Conservation (phyloP, 1,140 invertebrate genomes). For the Euwallacea similis region DNA sequence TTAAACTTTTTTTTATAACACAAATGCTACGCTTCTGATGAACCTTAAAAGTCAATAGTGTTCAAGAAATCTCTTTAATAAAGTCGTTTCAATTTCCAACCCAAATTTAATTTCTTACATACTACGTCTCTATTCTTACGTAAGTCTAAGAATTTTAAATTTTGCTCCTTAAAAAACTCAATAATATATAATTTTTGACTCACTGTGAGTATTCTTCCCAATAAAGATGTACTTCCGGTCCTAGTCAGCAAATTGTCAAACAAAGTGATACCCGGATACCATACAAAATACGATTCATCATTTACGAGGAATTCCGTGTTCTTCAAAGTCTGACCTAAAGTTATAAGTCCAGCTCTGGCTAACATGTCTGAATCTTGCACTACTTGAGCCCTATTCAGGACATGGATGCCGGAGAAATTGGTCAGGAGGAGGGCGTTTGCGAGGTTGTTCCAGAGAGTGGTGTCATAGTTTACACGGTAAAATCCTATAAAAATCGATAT, state of each 20-base stretch:
- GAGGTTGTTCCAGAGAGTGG: slow-evolving; percentile 65
- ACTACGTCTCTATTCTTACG: too few relatives aligned
- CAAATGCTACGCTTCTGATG: too few relatives aligned
- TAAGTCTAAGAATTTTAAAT: background rate
- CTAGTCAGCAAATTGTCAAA: slow-evolving; percentile 3
- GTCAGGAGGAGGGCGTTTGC: slow-evolving; percentile 57
- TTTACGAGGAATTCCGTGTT: slow-evolving; percentile 62
- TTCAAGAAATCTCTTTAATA: too few relatives aligned
- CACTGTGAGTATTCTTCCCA: slow-evolving; percentile 9
- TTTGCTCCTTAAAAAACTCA: background rate
- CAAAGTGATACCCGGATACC: slow-evolving; percentile 60
- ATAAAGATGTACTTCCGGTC: slow-evolving; percentile 3
- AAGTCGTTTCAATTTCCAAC: too few relatives aligned
- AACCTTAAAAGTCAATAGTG: too few relatives aligned
- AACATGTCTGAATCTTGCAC: slow-evolving; percentile 76
- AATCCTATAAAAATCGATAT: slow-evolving; percentile 58
- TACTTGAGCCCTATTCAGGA: slow-evolving; percentile 76
- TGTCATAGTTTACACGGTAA: slow-evolving; percentile 80
- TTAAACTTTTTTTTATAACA: too few relatives aligned
- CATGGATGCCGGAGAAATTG: slow-evolving; percentile 61
- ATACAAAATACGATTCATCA: slow-evolving; percentile 66
- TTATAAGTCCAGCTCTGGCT: slow-evolving; percentile 54
- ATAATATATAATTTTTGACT: slow-evolving; percentile 3
- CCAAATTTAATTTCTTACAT: too few relatives aligned
- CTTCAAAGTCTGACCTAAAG: slow-evolving; percentile 58